phyloP scores from a whole-genome alignment of 1,140 invertebrate genomes.

The Meteorus sp. region DNA sequence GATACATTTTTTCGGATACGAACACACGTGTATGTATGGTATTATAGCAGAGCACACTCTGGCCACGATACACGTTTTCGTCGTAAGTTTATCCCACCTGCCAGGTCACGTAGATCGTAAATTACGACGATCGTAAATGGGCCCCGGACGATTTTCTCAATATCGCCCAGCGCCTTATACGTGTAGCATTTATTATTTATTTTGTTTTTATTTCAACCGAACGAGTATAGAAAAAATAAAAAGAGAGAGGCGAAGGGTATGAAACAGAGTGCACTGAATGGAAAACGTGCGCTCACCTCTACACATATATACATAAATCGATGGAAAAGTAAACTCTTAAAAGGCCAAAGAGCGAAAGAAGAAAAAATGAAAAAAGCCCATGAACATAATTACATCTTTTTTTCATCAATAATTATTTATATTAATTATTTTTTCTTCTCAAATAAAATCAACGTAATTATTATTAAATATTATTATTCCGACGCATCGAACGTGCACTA shows the following conservation, averaged over 20 bases:
- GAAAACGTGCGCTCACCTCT: no score
- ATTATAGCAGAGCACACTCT: not conserved
- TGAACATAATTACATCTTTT: no score
- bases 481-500: not conserved
- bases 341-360: no score
- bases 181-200: slow-evolving; percentile 16
- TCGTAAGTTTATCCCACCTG: slow-evolving; percentile 26
- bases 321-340: no score
- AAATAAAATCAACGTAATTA: not conserved
- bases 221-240: no score
- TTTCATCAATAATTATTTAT: no score
- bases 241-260: no score
- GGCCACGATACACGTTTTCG: slow-evolving; percentile 1
- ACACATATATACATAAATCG: no score
- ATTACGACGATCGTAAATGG: slow-evolving; percentile 35
- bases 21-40: no score
- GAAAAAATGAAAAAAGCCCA: no score
- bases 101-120: slow-evolving; percentile 31
- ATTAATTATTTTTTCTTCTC: no score
- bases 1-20: no score
- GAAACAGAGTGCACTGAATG: not conserved
- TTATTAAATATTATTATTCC: not conserved
- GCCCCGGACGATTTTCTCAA: slow-evolving; percentile 34
- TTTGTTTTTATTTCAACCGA: slow-evolving; percentile 11
- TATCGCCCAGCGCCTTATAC: slow-evolving; percentile 22